A percentile compares a stretch with the other conserved stretches of the same genome.
Evolutionary conservation across 2,888 invertebrate genomes (phyloP).

Genomic region (Temnothorax ravouxi): DNA sequence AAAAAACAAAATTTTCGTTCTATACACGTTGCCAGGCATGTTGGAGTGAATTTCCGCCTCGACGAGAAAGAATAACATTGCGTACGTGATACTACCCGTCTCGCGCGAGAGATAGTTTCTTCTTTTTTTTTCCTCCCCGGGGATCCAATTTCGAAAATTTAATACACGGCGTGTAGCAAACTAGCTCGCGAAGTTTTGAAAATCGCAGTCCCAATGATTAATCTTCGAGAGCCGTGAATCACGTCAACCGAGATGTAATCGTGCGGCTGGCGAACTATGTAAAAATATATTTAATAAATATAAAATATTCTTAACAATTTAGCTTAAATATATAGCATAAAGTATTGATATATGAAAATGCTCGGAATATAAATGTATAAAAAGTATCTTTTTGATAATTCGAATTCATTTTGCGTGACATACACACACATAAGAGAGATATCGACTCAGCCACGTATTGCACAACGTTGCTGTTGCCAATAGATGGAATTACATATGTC

Average conservation of each 20-base stretch:
- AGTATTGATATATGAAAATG: neutral
- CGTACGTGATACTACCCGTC: conserved; percentile 50
- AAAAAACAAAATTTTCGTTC: conserved; percentile 42
- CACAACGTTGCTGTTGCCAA: neutral
- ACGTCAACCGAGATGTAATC: neutral
- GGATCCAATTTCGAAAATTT: conserved; percentile 54
- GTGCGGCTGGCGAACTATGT: neutral
- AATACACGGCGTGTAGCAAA: conserved; percentile 28
- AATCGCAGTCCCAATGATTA: conserved; percentile 43
- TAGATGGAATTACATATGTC: neutral
- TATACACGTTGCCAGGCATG: conserved; percentile 24
- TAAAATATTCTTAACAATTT: conserved; percentile 13
- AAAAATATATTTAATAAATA: neutral
- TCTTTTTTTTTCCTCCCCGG: conserved; percentile 29
- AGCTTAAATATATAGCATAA: neutral
- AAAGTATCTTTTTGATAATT: neutral
- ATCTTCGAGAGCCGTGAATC: conserved; percentile 22
- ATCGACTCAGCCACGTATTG: neutral
- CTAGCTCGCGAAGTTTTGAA: conserved; percentile 41
- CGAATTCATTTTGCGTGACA: neutral
- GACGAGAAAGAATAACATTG: conserved; percentile 51
- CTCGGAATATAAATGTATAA: neutral
- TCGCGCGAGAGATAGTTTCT: conserved; percentile 29
- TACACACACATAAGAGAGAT: neutral
- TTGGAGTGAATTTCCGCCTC: conserved; percentile 42